Conservation (phyloP, 1,140 invertebrate genomes). For the Neelides sp. region DNA sequence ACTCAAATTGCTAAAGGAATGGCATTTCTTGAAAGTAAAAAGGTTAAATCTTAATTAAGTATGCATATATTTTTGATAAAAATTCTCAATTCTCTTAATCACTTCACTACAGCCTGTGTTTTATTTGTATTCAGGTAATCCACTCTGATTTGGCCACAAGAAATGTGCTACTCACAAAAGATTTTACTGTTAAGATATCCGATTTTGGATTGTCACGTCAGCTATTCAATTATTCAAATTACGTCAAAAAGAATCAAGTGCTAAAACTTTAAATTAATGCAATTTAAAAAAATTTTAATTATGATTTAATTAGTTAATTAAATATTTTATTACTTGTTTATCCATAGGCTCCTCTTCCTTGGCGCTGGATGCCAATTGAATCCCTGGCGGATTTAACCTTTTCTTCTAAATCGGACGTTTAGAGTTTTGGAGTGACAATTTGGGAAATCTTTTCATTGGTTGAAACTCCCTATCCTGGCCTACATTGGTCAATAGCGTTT, state of each 20-base stretch:
- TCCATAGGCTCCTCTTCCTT: slow-evolving; percentile 32
- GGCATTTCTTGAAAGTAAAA: no score
- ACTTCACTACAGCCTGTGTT: no score
- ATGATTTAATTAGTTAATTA: neutral
- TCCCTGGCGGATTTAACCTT: slow-evolving; percentile 38
- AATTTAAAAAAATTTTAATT: neutral
- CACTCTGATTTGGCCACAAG: no score
- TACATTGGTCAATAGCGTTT: slow-evolving; percentile 40
- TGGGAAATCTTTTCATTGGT: slow-evolving; percentile 40
- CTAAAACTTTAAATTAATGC: no score
- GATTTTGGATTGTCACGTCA: slow-evolving; percentile 44
- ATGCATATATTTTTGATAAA: no score
- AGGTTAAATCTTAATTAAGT: no score
- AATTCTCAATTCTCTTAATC: no score
- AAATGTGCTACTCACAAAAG: no score
- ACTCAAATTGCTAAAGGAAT: no score
- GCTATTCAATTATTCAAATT: slow-evolving; percentile 20
- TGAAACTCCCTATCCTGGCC: slow-evolving; percentile 34
- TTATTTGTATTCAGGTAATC: no score
- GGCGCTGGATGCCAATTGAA: slow-evolving; percentile 42
- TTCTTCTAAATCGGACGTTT: slow-evolving; percentile 40
- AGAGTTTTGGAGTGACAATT: slow-evolving; percentile 40
- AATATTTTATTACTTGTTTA: neutral
- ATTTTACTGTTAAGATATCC: no score
- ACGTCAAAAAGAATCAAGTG: slow-evolving; percentile 12